Conservation (phyloP, 2,113 vertebrate species). For the Patagioenas fasciata region DNA sequence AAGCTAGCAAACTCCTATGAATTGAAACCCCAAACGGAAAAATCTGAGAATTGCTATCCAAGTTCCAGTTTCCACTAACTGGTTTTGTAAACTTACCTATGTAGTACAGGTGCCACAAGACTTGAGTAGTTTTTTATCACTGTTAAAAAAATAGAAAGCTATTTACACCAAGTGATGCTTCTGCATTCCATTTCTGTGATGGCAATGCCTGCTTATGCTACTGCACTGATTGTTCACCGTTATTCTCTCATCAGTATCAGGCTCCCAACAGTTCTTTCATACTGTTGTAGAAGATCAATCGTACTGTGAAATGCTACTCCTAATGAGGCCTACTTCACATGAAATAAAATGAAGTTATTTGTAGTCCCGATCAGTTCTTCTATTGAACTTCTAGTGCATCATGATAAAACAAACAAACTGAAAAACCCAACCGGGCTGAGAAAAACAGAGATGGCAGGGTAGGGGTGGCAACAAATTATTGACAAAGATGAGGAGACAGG, state of each 20-base stretch:
- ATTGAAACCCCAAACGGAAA: neutral
- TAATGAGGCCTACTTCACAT: neutral
- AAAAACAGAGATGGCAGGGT: neutral
- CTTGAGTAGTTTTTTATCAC: neutral
- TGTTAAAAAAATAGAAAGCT: neutral
- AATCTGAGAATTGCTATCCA: neutral
- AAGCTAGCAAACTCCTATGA: neutral
- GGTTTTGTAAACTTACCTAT: neutral
- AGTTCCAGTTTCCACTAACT: neutral
- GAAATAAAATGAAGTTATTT: neutral
- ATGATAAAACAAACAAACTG: neutral
- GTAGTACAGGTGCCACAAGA: neutral
- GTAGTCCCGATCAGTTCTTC: neutral
- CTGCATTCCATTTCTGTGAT: neutral
- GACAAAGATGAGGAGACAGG: neutral
- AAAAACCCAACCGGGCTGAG: neutral
- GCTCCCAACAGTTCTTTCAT: neutral
- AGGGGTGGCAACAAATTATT: neutral
- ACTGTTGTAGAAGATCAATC: neutral
- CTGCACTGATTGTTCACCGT: neutral
- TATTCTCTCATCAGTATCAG: neutral
- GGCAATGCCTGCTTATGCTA: neutral
- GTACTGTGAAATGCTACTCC: neutral
- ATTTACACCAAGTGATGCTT: neutral
- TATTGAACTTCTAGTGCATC: neutral